Evolutionary conservation across 1,140 invertebrate species (phyloP).

Genomic region (Trichonephila clavata): DNA sequence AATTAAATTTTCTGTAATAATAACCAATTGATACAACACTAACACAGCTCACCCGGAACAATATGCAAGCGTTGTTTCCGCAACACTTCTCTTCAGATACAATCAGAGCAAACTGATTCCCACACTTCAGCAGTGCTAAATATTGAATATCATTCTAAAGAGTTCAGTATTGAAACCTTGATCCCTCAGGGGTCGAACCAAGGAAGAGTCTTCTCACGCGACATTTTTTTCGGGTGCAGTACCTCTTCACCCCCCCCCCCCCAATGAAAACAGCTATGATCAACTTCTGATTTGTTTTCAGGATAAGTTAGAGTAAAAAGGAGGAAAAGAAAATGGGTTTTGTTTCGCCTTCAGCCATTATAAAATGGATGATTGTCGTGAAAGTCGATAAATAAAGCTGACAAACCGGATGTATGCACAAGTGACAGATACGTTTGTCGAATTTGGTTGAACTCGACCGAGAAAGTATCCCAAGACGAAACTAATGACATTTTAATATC

Average conservation of each 20-base stretch:
- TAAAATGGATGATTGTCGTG: background rate
- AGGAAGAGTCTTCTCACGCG: background rate
- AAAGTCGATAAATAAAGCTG: conserved; percentile 19
- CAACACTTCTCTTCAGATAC: background rate
- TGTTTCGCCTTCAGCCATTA: background rate
- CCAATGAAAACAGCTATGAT: background rate
- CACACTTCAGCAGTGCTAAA: background rate
- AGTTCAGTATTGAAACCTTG: background rate
- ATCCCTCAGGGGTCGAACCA: background rate
- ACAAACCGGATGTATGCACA: background rate
- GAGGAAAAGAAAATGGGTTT: background rate
- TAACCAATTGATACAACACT: background rate
- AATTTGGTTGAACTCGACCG: background rate
- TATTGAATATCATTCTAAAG: background rate
- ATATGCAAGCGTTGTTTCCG: background rate
- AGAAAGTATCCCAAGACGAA: background rate
- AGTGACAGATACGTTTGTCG: background rate
- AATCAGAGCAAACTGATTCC: background rate
- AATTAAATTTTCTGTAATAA: background rate
- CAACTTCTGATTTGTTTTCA: background rate
- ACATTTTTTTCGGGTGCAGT: background rate
- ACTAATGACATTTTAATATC: too few relatives aligned
- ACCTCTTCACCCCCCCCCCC: background rate
- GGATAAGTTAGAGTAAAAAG: background rate
- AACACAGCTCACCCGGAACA: background rate